Percentiles rank a stretch among this genome's conserved stretches.
These are phyloP conservation scores for Hemithea aestivaria DNA, from an alignment of 2,888 invertebrate genomes.

Conservation along the genomic window DNA sequence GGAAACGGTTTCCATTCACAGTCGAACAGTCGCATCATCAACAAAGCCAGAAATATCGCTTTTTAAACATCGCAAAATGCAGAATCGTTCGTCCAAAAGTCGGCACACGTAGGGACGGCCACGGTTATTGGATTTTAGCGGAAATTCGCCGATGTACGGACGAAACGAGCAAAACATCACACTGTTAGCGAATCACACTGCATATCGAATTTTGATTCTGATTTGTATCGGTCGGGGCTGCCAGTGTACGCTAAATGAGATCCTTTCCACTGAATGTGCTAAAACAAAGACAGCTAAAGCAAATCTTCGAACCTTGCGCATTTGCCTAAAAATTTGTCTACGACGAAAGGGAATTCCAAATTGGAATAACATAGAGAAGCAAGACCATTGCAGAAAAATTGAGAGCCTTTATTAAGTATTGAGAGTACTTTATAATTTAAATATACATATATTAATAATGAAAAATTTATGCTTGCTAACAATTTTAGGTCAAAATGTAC, in stretches of 20 bases:
- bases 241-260: constrained; percentile 18
- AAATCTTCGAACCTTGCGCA: no score
- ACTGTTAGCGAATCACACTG: constrained; percentile 61
- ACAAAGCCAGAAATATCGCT: constrained; percentile 22
- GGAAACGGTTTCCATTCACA: constrained; percentile 12
- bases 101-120: constrained; percentile 31
- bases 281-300: no score
- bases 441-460: no score
- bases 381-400: no score
- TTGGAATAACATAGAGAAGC: no score
- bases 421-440: no score
- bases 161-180: constrained; percentile 49
- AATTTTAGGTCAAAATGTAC: no score
- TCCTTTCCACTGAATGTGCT: constrained; percentile 14
- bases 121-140: constrained; percentile 70
- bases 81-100: constrained; percentile 33
- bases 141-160: constrained; percentile 55
- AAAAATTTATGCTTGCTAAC: no score
- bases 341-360: no score
- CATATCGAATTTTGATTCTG: constrained; percentile 68
- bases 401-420: no score
- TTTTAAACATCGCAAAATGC: constrained; percentile 27
- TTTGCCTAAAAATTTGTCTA: no score
- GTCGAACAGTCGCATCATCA: constrained; percentile 21
- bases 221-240: constrained; percentile 47